phyloP scores from a whole-genome alignment of 2,797 vertebrate genomes.

The Takifugu ocellatus region DNA sequence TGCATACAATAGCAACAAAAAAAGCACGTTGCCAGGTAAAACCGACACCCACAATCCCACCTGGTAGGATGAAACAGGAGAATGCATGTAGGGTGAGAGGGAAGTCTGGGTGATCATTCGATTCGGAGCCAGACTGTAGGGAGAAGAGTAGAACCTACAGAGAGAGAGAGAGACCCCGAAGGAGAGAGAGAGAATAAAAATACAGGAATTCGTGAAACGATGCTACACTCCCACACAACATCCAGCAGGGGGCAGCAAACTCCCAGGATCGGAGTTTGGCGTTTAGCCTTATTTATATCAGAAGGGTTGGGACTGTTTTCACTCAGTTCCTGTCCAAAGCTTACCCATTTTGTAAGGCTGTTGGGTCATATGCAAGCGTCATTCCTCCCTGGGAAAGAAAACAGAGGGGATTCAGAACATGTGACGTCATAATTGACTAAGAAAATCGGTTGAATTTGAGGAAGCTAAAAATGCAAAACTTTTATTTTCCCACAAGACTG shows the following conservation, averaged over 20 bases:
- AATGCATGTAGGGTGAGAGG: conserved; percentile 89
- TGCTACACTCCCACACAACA: not conserved
- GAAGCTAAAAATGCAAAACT: not conserved
- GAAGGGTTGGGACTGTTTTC: conserved; percentile 63
- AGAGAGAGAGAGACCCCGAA: conserved; percentile 15
- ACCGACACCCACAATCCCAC: conserved; percentile 57
- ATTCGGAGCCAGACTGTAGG: conserved; percentile 87
- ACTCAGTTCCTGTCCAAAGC: conserved; percentile 59
- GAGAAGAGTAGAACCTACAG: conserved; percentile 86
- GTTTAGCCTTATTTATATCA: conserved; percentile 31
- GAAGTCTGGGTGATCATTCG: conserved; percentile 89
- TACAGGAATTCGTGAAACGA: not conserved
- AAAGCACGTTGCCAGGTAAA: no score
- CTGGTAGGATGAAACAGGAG: conserved; percentile 93
- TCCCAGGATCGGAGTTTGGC: not conserved
- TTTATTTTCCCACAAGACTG: conserved; percentile 4
- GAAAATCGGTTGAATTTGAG: not conserved
- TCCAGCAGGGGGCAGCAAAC: conserved; percentile 53
- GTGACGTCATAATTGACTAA: conserved; percentile 45
- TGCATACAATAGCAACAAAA: conserved; percentile 9
- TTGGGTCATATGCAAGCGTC: conserved; percentile 92
- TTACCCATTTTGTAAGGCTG: conserved; percentile 92
- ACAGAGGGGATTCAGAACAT: conserved; percentile 61
- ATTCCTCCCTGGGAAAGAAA: conserved; percentile 83
- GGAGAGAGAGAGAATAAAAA: not conserved